phyloP scores from a whole-genome alignment of 1,140 invertebrate species.

The Drosophila bocqueti region DNA sequence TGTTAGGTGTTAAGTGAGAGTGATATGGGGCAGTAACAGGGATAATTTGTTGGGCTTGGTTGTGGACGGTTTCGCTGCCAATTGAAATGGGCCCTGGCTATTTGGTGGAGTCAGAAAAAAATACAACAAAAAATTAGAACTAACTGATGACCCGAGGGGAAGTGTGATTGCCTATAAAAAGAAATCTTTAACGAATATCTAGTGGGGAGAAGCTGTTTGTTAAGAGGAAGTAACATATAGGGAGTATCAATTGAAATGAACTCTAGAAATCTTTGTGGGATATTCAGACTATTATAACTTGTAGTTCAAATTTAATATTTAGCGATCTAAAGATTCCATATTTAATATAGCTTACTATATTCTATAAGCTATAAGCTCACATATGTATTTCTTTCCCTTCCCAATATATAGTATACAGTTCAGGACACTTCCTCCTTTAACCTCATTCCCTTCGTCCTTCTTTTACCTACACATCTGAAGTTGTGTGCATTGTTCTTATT shows the following conservation, averaged over 20 bases:
- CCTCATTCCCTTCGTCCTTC: background rate
- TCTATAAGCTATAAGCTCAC: background rate
- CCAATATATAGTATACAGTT: conserved; percentile 9
- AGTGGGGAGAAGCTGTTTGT: background rate
- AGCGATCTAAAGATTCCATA: background rate
- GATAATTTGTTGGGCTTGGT: conserved; percentile 52
- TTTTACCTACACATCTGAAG: conserved; percentile 4
- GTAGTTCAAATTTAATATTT: background rate
- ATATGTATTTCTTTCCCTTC: background rate
- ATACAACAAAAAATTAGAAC: background rate
- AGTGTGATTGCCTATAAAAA: conserved; percentile 12
- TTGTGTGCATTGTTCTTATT: conserved; percentile 47
- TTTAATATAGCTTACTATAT: background rate
- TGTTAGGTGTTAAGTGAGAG: conserved; percentile 78
- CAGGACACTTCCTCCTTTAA: background rate
- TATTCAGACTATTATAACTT: too few relatives aligned
- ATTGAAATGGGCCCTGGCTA: conserved; percentile 57
- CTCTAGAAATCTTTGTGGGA: background rate
- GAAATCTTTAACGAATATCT: conserved; percentile 17
- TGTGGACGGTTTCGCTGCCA: conserved; percentile 25
- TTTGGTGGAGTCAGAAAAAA: background rate
- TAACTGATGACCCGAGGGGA: conserved; percentile 17
- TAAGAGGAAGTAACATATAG: background rate
- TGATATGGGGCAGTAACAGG: conserved; percentile 57
- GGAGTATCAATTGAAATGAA: background rate